phyloP scores from a whole-genome alignment of 2,888 invertebrate genomes.

The Iphiclides podalirius region DNA sequence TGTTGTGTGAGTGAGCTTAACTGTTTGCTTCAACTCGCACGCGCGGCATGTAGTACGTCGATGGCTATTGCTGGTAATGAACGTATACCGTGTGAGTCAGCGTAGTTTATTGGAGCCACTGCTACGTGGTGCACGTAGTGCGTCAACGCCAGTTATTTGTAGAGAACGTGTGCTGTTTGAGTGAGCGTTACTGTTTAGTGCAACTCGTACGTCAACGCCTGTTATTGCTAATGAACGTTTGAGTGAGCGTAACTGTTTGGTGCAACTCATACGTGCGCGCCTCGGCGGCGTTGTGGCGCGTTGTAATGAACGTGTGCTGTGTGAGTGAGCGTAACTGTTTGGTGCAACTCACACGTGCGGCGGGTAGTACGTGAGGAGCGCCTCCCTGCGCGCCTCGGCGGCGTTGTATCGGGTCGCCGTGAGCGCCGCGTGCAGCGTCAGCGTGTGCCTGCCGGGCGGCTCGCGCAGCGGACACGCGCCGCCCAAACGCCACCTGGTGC shows the following conservation, averaged over 20 bases:
- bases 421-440: slow-evolving; percentile 83
- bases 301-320: no score
- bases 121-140: no score
- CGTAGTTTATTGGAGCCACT: no score
- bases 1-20: no score
- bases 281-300: slow-evolving; percentile 72
- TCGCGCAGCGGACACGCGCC: slow-evolving; percentile 66
- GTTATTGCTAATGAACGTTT: no score
- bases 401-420: slow-evolving; percentile 60
- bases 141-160: no score
- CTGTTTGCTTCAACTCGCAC: no score
- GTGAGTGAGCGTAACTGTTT: not conserved
- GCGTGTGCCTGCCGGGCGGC: slow-evolving; percentile 66
- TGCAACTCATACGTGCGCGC: slow-evolving; percentile 87
- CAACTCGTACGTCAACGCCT: no score
- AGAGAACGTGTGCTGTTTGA: not conserved
- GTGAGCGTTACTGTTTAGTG: no score
- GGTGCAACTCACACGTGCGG: slow-evolving; percentile 87
- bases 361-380: slow-evolving; percentile 91
- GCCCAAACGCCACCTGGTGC: slow-evolving; percentile 81
- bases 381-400: slow-evolving; percentile 81
- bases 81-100: no score
- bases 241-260: not conserved
- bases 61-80: no score
- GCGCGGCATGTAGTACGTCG: no score